These are phyloP conservation scores for Punctoribates punctum DNA, from an alignment of 2,888 invertebrate genomes.

Conservation along the genomic window DNA sequence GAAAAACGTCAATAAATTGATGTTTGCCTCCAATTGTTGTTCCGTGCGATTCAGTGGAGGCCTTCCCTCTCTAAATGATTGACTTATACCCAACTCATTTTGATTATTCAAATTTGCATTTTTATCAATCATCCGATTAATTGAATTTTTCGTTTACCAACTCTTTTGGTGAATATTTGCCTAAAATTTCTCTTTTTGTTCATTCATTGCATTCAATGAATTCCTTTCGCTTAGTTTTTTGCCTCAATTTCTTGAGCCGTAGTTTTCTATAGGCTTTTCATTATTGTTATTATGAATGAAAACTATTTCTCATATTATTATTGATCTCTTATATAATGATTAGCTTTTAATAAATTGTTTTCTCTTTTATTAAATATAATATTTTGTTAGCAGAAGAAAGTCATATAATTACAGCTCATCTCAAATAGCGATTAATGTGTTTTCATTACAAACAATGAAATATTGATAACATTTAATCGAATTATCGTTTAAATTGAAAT, in stretches of 20 bases:
- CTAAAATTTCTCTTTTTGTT: neutral
- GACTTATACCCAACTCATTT: no score
- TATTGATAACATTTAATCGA: no score
- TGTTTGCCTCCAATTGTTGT: no score
- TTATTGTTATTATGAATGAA: no score
- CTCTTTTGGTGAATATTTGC: neutral
- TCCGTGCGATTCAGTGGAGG: no score
- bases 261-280: no score
- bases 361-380: neutral
- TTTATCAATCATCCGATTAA: conserved; percentile 5
- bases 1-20: no score
- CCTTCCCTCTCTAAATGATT: no score
- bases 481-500: no score
- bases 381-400: neutral
- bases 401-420: neutral
- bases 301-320: neutral
- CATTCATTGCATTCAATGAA: neutral
- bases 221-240: neutral
- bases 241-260: neutral
- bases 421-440: neutral
- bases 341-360: neutral
- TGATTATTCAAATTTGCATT: neutral
- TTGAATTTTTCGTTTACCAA: neutral
- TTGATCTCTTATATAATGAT: neutral
- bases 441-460: no score